These are phyloP conservation scores for Melangyna quadrimaculata DNA, from an alignment of 2,888 invertebrate genomes.

Conservation along the genomic window DNA sequence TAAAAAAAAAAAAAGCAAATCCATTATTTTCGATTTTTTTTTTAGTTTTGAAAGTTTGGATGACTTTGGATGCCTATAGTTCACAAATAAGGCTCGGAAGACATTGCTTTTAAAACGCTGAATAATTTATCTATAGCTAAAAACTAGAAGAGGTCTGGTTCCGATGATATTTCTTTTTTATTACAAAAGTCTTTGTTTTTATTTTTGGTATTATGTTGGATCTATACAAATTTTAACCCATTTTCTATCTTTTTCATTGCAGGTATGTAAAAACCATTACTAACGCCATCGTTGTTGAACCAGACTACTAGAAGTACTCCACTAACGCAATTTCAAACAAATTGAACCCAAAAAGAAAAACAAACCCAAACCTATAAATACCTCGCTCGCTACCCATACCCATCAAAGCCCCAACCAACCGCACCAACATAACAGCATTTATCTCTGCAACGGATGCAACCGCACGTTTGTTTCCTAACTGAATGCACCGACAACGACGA, in stretches of 20 bases:
- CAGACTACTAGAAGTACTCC: constrained; percentile 40
- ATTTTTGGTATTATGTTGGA: background rate
- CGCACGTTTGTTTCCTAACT: constrained; percentile 67
- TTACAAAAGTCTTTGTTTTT: background rate
- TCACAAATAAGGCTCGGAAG: too few species aligned
- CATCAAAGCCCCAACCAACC: constrained; percentile 2
- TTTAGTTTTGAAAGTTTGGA: too few species aligned
- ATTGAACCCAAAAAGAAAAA: constrained; percentile 54
- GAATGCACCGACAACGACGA: constrained; percentile 58
- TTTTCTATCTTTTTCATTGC: constrained; percentile 64
- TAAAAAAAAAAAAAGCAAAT: too few species aligned
- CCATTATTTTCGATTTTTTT: too few species aligned
- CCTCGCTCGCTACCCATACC: background rate
- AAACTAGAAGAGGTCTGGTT: too few species aligned
- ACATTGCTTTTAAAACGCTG: too few species aligned
- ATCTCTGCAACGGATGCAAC: constrained; percentile 64
- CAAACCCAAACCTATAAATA: constrained; percentile 20
- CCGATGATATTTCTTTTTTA: too few species aligned
- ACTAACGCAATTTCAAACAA: constrained; percentile 62
- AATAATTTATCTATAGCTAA: too few species aligned
- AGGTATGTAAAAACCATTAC: constrained; percentile 44
- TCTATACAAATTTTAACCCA: constrained; percentile 37
- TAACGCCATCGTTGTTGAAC: background rate
- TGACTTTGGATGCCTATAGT: too few species aligned
- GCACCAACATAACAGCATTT: constrained; percentile 59